Conservation (phyloP, 23 tunicate genomes). For the Ascidia mentula region DNA sequence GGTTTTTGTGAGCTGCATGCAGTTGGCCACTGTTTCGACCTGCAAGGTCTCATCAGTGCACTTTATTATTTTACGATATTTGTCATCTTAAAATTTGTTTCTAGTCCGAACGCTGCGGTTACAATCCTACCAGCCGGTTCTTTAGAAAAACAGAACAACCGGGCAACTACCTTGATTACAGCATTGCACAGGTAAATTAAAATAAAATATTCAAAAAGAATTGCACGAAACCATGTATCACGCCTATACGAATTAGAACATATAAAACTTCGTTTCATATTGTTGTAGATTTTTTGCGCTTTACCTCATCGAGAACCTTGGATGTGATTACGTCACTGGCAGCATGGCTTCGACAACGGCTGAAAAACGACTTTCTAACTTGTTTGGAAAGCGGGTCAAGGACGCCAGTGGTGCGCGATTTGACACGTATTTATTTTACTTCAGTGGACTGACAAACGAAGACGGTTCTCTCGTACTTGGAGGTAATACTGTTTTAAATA, state of each 20-base stretch:
- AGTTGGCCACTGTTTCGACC: no score
- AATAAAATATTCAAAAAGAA: not conserved
- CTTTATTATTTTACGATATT: no score
- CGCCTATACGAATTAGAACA: no score
- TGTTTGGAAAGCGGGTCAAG: slow-evolving; percentile 37
- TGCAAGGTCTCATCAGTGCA: no score
- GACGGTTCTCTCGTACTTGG: slow-evolving; percentile 52
- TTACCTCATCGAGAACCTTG: slow-evolving; percentile 51
- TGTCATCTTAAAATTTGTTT: not conserved
- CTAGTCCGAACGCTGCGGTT: slow-evolving; percentile 34
- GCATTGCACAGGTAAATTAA: slow-evolving; percentile 47
- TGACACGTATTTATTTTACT: slow-evolving; percentile 62
- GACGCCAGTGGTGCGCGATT: slow-evolving; percentile 25
- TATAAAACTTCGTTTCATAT: no score
- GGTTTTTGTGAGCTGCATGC: no score
- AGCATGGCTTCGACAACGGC: slow-evolving; percentile 24
- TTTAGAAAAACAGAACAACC: slow-evolving; percentile 47
- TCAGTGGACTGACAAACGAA: slow-evolving; percentile 50
- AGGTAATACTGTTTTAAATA: slow-evolving; percentile 13
- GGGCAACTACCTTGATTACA: slow-evolving; percentile 49
- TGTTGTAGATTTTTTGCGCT: slow-evolving; percentile 41
- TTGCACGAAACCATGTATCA: no score
- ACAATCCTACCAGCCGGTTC: slow-evolving; percentile 55
- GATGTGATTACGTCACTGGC: slow-evolving; percentile 57
- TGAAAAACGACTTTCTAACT: slow-evolving; percentile 33